These are phyloP conservation scores for Sturnira hondurensis DNA, from an alignment of 2,113 vertebrate genomes.

Conservation along the genomic window DNA sequence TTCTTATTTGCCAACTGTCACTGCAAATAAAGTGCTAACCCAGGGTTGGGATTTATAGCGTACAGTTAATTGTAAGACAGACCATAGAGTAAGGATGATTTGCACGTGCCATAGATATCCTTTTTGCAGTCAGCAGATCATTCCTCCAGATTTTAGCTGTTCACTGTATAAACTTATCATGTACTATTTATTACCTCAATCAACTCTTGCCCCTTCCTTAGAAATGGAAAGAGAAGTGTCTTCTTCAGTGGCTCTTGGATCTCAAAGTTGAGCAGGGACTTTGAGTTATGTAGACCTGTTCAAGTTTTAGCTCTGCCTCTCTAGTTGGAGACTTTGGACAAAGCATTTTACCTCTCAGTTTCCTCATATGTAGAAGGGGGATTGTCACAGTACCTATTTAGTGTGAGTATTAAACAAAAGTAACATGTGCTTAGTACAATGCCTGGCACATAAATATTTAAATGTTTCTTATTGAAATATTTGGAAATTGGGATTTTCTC, in stretches of 20 bases:
- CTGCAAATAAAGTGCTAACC: neutral
- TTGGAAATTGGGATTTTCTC: slow-evolving; percentile 24
- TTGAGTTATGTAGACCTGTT: neutral
- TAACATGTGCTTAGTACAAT: neutral
- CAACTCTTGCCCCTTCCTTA: neutral
- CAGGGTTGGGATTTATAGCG: neutral
- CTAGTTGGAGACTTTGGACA: neutral
- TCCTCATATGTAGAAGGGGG: neutral
- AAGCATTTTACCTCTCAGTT: neutral
- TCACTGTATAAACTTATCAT: neutral
- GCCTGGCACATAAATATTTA: neutral
- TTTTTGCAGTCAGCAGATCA: neutral
- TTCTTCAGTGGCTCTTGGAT: neutral
- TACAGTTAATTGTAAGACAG: neutral
- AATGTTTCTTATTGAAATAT: slow-evolving; percentile 5
- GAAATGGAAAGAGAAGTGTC: neutral
- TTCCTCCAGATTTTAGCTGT: slow-evolving; percentile 30
- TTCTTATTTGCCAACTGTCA: neutral
- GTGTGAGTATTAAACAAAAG: slow-evolving; percentile 26
- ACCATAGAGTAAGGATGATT: neutral
- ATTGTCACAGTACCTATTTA: neutral
- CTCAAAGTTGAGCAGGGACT: neutral
- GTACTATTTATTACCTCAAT: neutral
- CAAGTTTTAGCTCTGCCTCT: neutral
- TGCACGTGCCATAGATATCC: neutral